Evolutionary conservation across 2,888 invertebrate species (phyloP).

Genomic region (Xylophagus ater): DNA sequence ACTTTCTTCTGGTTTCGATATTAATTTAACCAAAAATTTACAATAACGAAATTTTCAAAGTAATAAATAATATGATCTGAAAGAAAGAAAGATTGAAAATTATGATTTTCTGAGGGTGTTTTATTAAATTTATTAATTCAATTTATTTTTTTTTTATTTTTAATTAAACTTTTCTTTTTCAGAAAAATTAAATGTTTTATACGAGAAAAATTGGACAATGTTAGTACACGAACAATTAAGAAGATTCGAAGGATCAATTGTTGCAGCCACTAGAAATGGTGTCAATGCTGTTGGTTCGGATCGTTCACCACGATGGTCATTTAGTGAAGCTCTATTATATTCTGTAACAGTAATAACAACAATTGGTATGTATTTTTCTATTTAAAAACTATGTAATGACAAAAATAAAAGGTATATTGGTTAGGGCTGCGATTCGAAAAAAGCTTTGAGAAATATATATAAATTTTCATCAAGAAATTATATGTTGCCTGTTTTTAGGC

Average conservation of each 20-base stretch:
- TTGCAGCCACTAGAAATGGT: conserved; percentile 56
- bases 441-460: too few species aligned
- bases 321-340: conserved; percentile 72
- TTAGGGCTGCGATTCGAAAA: background rate
- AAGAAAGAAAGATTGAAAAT: background rate
- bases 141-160: conserved; percentile 8
- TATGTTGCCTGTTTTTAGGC: too few species aligned
- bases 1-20: background rate
- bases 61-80: background rate
- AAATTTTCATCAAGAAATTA: too few species aligned
- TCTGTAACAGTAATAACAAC: conserved; percentile 81
- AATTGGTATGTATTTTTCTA: conserved; percentile 55
- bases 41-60: background rate
- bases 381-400: too few species aligned
- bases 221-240: conserved; percentile 65
- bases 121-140: conserved; percentile 8
- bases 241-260: conserved; percentile 68
- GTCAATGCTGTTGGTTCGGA: conserved; percentile 12
- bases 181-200: conserved; percentile 70
- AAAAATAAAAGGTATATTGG: background rate
- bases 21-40: background rate
- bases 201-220: conserved; percentile 74
- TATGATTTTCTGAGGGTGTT: too few species aligned
- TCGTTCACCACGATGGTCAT: conserved; percentile 39
- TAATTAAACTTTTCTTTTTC: conserved; percentile 29